Conservation (phyloP, 2,113 vertebrate genomes). For the Rattus rattus region DNA sequence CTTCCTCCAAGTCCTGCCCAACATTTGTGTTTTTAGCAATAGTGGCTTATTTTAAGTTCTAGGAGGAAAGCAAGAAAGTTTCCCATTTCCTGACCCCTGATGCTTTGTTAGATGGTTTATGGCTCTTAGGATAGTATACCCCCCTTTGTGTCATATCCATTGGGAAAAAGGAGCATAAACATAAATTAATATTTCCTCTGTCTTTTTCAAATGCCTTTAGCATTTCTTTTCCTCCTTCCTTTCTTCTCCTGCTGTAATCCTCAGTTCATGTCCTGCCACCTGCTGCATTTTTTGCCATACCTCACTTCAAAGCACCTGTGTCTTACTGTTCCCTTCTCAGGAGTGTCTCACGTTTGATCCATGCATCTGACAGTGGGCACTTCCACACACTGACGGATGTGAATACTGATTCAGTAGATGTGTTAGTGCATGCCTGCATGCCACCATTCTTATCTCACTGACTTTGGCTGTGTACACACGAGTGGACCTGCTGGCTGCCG, state of each 20-base stretch:
- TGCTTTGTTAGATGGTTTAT: neutral
- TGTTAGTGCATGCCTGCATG: accelerated
- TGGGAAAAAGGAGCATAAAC: neutral
- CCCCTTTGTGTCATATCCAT: neutral
- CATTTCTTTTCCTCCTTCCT: neutral
- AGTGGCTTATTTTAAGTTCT: neutral
- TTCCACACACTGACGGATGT: neutral
- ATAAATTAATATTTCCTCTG: neutral
- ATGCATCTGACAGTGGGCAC: neutral
- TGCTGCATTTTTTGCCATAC: too few species aligned
- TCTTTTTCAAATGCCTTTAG: neutral
- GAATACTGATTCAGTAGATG: neutral
- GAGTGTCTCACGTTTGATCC: neutral
- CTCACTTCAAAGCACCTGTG: neutral
- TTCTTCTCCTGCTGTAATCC: neutral
- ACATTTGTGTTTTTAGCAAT: neutral
- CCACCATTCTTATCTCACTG: neutral
- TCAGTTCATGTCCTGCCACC: neutral
- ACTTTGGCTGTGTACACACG: too few species aligned
- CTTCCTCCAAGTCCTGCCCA: neutral
- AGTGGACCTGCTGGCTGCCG: neutral
- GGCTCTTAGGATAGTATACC: neutral
- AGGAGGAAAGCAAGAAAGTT: neutral
- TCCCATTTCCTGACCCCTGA: neutral
- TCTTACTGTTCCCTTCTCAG: neutral